A percentile compares a stretch with the other conserved stretches of the same genome.
These are phyloP conservation scores for Drosophila anceps DNA, from an alignment of 2,888 invertebrate genomes.

Conservation along the genomic window DNA sequence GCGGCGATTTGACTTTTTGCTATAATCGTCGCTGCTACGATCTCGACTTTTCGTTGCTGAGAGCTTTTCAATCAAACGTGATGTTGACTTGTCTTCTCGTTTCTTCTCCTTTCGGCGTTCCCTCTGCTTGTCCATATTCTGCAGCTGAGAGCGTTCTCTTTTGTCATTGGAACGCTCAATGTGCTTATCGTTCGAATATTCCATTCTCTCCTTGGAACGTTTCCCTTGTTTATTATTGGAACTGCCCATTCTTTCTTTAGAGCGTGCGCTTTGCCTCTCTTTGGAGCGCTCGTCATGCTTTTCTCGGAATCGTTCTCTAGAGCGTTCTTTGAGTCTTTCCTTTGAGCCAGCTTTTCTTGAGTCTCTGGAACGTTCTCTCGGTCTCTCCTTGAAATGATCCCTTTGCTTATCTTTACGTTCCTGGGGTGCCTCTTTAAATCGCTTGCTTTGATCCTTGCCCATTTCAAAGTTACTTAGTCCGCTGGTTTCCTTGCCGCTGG, in stretches of 20 bases:
- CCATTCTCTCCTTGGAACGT: slow-evolving; percentile 18
- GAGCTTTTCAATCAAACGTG: slow-evolving; percentile 5
- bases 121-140: slow-evolving; percentile 4
- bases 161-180: slow-evolving; percentile 9
- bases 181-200: slow-evolving; percentile 16
- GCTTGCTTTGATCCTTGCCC: slow-evolving; percentile 4
- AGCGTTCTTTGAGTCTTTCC: slow-evolving; percentile 4
- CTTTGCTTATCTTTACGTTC: slow-evolving; percentile 18
- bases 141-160: slow-evolving; percentile 20
- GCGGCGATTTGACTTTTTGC: slow-evolving; percentile 2
- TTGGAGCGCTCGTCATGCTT: slow-evolving; percentile 7
- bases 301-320: slow-evolving; percentile 21
- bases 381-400: slow-evolving; percentile 23
- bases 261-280: slow-evolving; percentile 9
- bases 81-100: slow-evolving; percentile 10
- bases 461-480: slow-evolving; percentile 7
- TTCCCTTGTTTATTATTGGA: slow-evolving; percentile 15
- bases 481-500: slow-evolving; percentile 16
- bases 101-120: slow-evolving; percentile 17
- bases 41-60: slow-evolving; percentile 2
- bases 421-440: neutral
- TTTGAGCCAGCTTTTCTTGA: slow-evolving; percentile 5
- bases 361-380: slow-evolving; percentile 23
- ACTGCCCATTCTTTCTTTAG: slow-evolving; percentile 15
- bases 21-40: neutral